phyloP scores from a whole-genome alignment of 2,888 invertebrate genomes.

The Dicranocentrus wangi region DNA sequence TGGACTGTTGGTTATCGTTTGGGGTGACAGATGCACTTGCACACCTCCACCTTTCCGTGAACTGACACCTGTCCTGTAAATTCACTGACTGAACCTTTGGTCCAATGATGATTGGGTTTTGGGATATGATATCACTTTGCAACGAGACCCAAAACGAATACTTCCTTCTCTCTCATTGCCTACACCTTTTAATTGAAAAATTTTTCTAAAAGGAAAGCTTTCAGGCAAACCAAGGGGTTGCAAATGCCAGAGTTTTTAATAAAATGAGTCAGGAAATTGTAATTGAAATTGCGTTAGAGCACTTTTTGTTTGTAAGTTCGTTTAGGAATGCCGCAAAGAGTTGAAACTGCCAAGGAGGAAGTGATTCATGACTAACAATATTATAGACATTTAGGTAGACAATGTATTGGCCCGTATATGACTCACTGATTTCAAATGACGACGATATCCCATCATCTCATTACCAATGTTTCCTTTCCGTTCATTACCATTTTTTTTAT shows the following conservation, averaged over 20 bases:
- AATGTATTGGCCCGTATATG: no score
- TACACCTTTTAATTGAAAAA: no score
- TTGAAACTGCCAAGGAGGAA: constrained; percentile 59
- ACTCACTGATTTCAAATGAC: not conserved
- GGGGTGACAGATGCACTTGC: not conserved
- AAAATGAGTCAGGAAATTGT: constrained; percentile 33
- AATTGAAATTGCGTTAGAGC: constrained; percentile 34
- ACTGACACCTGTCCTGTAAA: constrained; percentile 3
- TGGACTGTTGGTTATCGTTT: constrained; percentile 8
- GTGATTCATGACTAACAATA: constrained; percentile 11
- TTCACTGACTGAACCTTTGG: constrained; percentile 17
- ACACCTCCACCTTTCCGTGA: not conserved
- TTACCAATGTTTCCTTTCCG: constrained; percentile 42
- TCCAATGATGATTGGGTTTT: no score
- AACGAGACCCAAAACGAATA: no score
- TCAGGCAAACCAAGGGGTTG: no score
- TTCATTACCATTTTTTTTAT: constrained; percentile 43
- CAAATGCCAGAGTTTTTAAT: constrained; percentile 11
- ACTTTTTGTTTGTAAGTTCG: not conserved
- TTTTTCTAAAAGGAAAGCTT: no score
- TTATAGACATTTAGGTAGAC: not conserved
- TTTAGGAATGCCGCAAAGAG: constrained; percentile 23
- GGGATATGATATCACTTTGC: no score
- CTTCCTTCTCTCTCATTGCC: no score
- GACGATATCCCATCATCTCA: constrained; percentile 45